phyloP scores from a whole-genome alignment of 2,888 invertebrate species.

The Drosophila anomelani region DNA sequence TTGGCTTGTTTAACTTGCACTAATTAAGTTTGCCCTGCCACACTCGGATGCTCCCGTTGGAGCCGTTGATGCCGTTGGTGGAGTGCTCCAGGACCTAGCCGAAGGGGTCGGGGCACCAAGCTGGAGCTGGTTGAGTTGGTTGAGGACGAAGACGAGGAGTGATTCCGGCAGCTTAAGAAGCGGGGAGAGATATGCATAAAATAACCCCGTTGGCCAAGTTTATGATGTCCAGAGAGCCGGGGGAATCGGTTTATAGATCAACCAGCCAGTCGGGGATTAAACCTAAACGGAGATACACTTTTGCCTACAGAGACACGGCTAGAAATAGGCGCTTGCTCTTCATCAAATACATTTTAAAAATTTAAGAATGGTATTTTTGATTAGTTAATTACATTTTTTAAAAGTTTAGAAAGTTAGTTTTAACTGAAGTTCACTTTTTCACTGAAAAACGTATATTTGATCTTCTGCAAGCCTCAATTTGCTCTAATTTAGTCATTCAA shows the following conservation, averaged over 20 bases:
- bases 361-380: neutral
- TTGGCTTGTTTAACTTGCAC: constrained; percentile 76
- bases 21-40: constrained; percentile 74
- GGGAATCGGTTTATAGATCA: constrained; percentile 55
- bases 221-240: constrained; percentile 59
- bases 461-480: constrained; percentile 1
- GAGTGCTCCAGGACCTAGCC: constrained; percentile 8
- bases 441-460: neutral
- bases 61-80: constrained; percentile 11
- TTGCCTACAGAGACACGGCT: neutral
- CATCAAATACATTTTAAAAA: neutral
- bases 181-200: constrained; percentile 44
- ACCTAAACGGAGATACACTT: neutral
- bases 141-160: neutral
- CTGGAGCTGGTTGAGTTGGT: neutral
- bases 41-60: constrained; percentile 66
- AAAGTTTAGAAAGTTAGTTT: neutral
- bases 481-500: constrained; percentile 54
- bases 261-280: constrained; percentile 11
- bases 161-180: constrained; percentile 15
- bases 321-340: neutral
- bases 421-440: neutral
- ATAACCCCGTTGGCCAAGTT: constrained; percentile 54
- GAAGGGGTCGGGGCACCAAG: neutral
- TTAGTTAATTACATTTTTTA: neutral